Percentiles rank a stretch among this genome's conserved stretches.
These are phyloP conservation scores for Rhynchotus rufescens DNA, from an alignment of 2,797 vertebrate genomes.

Conservation along the genomic window DNA sequence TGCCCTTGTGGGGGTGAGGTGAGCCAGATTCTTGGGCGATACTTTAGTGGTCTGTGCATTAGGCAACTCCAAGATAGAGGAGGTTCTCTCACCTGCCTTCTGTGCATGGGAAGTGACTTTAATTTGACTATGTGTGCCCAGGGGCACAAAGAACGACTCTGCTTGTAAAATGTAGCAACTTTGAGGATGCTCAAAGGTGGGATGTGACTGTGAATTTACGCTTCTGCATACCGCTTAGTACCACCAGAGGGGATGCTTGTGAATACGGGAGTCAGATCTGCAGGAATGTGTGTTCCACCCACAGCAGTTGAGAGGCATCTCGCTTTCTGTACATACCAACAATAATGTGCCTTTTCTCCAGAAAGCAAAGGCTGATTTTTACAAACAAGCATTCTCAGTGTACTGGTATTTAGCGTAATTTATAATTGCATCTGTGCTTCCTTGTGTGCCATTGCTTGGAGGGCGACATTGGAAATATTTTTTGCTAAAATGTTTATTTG, in stretches of 20 bases:
- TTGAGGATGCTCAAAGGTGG: slow-evolving; percentile 42
- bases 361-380: neutral
- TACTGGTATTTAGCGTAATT: neutral
- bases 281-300: neutral
- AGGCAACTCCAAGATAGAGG: neutral
- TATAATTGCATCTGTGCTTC: neutral
- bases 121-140: neutral
- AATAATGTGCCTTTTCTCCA: neutral
- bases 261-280: neutral
- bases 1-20: neutral
- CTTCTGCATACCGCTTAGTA: slow-evolving; percentile 54
- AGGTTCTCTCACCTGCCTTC: neutral
- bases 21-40: neutral
- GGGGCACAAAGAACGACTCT: neutral
- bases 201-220: slow-evolving; percentile 40
- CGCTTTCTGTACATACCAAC: neutral
- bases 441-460: neutral
- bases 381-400: neutral
- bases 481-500: neutral
- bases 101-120: neutral
- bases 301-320: neutral
- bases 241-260: slow-evolving; percentile 63
- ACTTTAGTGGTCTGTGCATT: neutral
- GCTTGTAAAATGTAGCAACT: slow-evolving; percentile 42
- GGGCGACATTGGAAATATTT: neutral